phyloP scores from a whole-genome alignment of 2,797 vertebrate genomes.

The Apodemus agrarius region DNA sequence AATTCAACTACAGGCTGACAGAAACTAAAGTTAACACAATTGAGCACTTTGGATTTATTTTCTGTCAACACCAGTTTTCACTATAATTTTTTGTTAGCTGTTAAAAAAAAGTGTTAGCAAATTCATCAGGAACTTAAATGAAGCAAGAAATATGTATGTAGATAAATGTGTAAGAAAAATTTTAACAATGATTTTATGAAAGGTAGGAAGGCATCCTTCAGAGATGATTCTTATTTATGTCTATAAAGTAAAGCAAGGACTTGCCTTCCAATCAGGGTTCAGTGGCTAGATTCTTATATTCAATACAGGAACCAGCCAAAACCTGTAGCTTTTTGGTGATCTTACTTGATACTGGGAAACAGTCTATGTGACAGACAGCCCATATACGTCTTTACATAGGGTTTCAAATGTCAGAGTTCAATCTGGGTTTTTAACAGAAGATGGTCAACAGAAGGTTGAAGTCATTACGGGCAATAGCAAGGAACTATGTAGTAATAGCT shows the following conservation, averaged over 20 bases:
- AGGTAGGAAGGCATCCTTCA: conserved; percentile 15
- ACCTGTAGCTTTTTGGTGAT: not conserved
- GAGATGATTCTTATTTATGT: not conserved
- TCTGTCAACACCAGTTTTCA: not conserved
- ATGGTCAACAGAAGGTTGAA: not conserved
- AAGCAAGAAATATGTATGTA: not conserved
- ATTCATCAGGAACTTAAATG: not conserved
- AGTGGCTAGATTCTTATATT: not conserved
- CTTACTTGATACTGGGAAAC: not conserved
- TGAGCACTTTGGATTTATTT: conserved; percentile 30
- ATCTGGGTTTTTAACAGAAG: conserved; percentile 2
- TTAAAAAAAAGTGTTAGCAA: conserved; percentile 28
- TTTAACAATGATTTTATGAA: conserved; percentile 36
- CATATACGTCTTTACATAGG: not conserved
- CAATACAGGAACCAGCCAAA: not conserved
- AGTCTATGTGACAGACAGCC: not conserved
- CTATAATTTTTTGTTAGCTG: not conserved
- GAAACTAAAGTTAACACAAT: not conserved
- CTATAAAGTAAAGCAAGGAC: not conserved
- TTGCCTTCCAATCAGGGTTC: conserved; percentile 42
- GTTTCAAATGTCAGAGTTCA: conserved; percentile 4
- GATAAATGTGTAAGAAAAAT: not conserved
- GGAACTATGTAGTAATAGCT: not conserved
- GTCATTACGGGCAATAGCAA: not conserved
- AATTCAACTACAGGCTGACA: not conserved